These are phyloP conservation scores for Arnoldichthys spilopterus DNA, from an alignment of 2,797 vertebrate genomes.

Conservation along the genomic window DNA sequence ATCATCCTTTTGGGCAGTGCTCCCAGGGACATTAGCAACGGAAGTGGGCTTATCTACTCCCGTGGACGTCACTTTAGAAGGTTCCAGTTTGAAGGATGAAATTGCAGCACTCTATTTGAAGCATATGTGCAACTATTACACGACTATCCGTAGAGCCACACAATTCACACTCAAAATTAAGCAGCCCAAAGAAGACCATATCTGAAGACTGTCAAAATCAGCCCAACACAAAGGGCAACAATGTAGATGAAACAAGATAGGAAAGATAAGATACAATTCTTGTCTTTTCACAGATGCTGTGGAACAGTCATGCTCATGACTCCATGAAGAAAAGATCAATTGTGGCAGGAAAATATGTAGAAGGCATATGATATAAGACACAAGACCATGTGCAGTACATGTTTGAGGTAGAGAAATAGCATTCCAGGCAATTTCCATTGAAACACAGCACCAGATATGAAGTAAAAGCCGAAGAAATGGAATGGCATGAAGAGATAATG, in stretches of 20 bases:
- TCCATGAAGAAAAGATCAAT: background rate
- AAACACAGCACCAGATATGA: background rate
- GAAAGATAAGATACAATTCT: background rate
- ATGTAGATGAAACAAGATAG: background rate
- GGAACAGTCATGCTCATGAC: background rate
- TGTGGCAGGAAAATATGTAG: constrained; percentile 30
- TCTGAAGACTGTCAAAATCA: background rate
- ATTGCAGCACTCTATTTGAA: constrained; percentile 46
- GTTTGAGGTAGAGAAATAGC: background rate
- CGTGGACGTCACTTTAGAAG: constrained; percentile 61
- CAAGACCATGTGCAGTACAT: too few species aligned
- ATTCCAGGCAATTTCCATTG: constrained; percentile 1
- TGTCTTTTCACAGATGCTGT: background rate
- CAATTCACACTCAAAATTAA: background rate
- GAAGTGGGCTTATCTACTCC: constrained; percentile 37
- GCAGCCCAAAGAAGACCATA: background rate
- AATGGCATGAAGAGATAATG: background rate
- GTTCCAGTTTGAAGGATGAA: constrained; percentile 61
- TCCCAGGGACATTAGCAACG: constrained; percentile 20
- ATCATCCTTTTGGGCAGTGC: constrained; percentile 56
- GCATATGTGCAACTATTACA: constrained; percentile 24
- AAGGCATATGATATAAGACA: background rate
- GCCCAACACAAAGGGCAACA: constrained; percentile 7
- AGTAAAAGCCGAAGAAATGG: background rate
- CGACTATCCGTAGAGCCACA: background rate